These are phyloP conservation scores for Galendromus occidentalis DNA, from an alignment of 1,140 invertebrate genomes.

Conservation along the genomic window DNA sequence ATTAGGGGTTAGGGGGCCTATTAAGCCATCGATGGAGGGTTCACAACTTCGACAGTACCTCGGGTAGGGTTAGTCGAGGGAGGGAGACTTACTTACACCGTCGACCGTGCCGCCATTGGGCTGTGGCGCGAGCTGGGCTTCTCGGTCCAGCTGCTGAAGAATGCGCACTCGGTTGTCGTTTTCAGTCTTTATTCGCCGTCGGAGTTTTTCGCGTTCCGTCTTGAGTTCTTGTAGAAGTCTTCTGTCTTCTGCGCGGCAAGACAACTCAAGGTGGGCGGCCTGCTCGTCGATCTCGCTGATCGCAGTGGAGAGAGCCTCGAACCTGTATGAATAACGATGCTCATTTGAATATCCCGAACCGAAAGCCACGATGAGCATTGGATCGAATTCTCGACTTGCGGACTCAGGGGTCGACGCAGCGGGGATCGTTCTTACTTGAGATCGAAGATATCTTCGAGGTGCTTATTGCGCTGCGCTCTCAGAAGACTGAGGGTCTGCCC, in stretches of 20 bases:
- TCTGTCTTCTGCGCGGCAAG: neutral
- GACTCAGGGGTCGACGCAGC: neutral
- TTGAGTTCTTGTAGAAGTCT: neutral
- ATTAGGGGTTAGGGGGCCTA: neutral
- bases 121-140: neutral
- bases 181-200: neutral
- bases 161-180: slow-evolving; percentile 4
- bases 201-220: neutral
- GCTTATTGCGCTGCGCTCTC: slow-evolving; percentile 38
- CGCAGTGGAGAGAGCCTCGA: neutral
- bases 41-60: too few species aligned
- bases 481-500: slow-evolving; percentile 28
- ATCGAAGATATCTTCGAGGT: slow-evolving; percentile 49
- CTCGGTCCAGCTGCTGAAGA: neutral
- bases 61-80: too few species aligned
- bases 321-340: neutral
- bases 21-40: neutral
- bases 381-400: too few species aligned
- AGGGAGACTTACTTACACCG: too few species aligned
- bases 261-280: neutral
- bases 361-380: too few species aligned
- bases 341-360: too few species aligned
- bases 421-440: slow-evolving; percentile 42
- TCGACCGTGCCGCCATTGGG: too few species aligned
- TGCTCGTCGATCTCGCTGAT: slow-evolving; percentile 2